Base-by-base conservation (phyloP, 2,888 invertebrate species). In the Leptura quadrifasciata region DNA sequence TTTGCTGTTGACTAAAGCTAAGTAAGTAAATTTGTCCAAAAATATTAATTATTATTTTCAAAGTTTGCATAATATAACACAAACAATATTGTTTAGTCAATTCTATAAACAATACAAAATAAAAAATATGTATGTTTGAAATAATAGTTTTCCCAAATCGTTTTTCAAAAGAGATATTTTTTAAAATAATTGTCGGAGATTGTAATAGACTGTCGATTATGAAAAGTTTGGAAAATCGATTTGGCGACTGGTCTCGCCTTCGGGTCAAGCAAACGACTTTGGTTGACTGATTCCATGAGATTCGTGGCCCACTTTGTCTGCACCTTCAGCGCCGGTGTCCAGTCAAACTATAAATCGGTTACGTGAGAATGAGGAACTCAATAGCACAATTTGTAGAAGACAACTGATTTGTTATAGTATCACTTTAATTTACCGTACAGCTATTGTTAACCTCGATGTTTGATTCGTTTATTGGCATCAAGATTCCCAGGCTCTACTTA, bases 381-480 rank as follows among this genome's bases (percentile, higher is more conserved):
- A 57, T 21, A 39, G 63, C 20, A 68, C 52, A 67, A 55, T 69
- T 76, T 57, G 61, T 63, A 74, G 74, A 74, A 61, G 74, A 68
- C 72, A 72, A 63, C 64, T 74, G 76, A 80, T 80, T 80, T 78
- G 79, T 79, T 79, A 75, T 78, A 78, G 78, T 76, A 80, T 76
- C 80, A 79, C 80, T 80, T 80, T 79, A 76, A 80, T 80, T 70
- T 72, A 77, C 80, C 80, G 80, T 79, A 78, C 78, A 71, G 76
- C 68, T 76, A 80, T 80, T 78, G 77, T 80, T 80, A 75, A 77
- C 78, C 77, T 77, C 80, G 63, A 70, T 69, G 74, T 74, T 78
- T 77, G 39, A 69, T 69, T 61, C 61, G 61, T 60, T 52, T 71
- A 71, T 61, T 61, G 61, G 52, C 71, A 71, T 52, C 35, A 5